Evolutionary conservation across 1,140 invertebrate genomes (phyloP), one percentile per base, ranked within the genome.

Genomic region (Cydia strobilella): DNA sequence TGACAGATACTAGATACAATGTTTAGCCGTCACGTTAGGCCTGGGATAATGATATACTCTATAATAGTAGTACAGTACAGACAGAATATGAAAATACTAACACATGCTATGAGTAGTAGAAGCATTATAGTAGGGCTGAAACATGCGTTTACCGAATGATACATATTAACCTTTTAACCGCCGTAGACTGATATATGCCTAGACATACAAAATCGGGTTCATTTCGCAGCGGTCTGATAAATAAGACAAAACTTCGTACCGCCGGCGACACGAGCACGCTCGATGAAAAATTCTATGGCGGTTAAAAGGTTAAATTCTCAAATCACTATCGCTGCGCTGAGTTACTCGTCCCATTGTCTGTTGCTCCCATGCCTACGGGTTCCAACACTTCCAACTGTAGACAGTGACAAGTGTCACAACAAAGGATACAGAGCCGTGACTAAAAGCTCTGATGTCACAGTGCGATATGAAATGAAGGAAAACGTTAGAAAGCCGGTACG

Each of bases 401-500:
- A 45, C 51, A 12, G 9, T 51, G 15, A 54, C 51, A 18, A 18
- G 9, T 45, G 7, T 15, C 54, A 59, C 54, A 59, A 59, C 54
- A 59, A 59, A 59, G 54, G 54, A 59, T 59, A n/a, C 15, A 59
- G 9, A 23, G 18, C 9, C 18, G 54, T 59, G 54, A 59, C 54
- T 59, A 59, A 20, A 59, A 6, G 5, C 31, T 66, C 7, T 39
- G 65, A 69, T n/a, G 31, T 69, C 65, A 69, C n/a, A 18, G 6
- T n/a, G 1, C 7, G 27, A 66, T 2, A 69, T 69, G 20, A 35
- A 69, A 20, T n/a, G 27, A 35, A 35, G 65, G 65, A 69, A 25
- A 65, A 65, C 35, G 31, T 39, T 69, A 69, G 65, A 69, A 69
- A 69, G 65, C 54, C 54, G 10, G 54, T 59, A 59, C 54, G 54